Percentiles rank a stretch among this genome's conserved stretches.
phyloP scores from a whole-genome alignment of 2,113 vertebrate species.

The human (Homo sapiens) region GRCh38 chr18:74506501-74507000 shows the following conservation, averaged over 20 bases:
- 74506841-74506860: background rate
- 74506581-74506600: accelerated
- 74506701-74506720: background rate
- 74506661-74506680: background rate
- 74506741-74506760: accelerated
- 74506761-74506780: background rate
- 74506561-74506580: accelerated
- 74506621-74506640: background rate
- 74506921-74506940: background rate
- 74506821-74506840: accelerated
- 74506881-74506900: accelerated
- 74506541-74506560: background rate
- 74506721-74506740: accelerated
- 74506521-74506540: background rate
- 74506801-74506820: background rate
- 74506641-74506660: too few relatives aligned
- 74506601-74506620: accelerated
- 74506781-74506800: accelerated
- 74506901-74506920: background rate
- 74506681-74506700: background rate
- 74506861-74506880: accelerated
- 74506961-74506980: accelerated
- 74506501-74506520: too few relatives aligned
- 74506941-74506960: too few relatives aligned
- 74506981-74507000: accelerated